Evolutionary conservation across 2,113 vertebrate species (phyloP), one percentile per base, ranked within the genome.

Genomic region (Bagarius yarrelli): DNA sequence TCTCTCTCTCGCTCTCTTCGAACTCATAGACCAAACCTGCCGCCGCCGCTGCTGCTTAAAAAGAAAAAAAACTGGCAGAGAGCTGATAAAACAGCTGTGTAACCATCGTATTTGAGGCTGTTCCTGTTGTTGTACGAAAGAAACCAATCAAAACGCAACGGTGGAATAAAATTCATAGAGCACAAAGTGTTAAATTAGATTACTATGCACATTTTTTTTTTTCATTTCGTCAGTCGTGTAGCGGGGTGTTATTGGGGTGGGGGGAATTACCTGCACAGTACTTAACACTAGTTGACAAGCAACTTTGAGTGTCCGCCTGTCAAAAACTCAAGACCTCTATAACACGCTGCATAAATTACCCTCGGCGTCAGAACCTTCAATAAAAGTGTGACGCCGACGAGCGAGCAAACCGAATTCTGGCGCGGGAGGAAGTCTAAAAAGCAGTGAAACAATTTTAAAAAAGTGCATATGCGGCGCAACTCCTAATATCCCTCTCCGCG

Each of bases 381-480:
- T 27, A 76, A 80, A 57, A 76, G 71, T 32, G 79, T 61, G 55
- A 47, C 55, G 80, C 56, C 1, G 76, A 83, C 73, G 76, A 50
- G 47, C 27, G 73, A 78, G 78, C 53, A 74, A 82, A 78, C 67
- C 72, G 78, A 80, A 80, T 56, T 73, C 74, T 9, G 70, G 78
- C 78, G 79, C n/a, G 81, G 60, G 44, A 76, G 83, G 60, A 69
- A 69, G 40, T 67, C 44, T 56, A 71, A 32, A 81, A 27, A 78
- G 34, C 72, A 84, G 83, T 86, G 86, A 84, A 89, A 91, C 88
- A 87, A 86, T 91, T 87, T 88, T 87, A 88, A 91, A 47, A 91
- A 93, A 93, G 90, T 91, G 91, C 91, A 91, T 91, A 91, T 91
- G 87, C 88, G 78, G 85, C 87, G 85, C 87, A 92, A 92, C 89